Base-by-base conservation (phyloP, 1,140 invertebrate species). In the Drosophila mayri region DNA sequence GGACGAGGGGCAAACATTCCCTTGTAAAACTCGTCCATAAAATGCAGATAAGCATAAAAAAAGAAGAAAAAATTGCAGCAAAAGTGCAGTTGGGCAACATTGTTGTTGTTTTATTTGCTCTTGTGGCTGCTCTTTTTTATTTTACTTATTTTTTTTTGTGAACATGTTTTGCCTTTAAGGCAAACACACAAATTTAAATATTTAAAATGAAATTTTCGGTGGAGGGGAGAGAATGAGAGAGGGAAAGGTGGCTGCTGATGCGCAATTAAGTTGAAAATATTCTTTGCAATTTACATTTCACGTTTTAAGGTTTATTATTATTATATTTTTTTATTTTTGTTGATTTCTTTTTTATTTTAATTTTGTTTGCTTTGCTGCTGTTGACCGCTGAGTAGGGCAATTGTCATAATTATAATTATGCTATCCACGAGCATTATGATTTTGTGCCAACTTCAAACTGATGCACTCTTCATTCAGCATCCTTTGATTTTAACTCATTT, bases 191-290 rank as follows among this genome's bases (percentile, higher is more conserved):
- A 59, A 72, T 72, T 71, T 72, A 72, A 72, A 72, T 72, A 71
- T 71, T 72, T 72, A 22, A 72, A 72, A 49, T 59, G 50, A 72
- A 49, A 59, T 59, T 71, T 54, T 54, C 35, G 35, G 25, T 28
- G 40, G 16, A n/a, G 32, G 30, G 18, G 16, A 28, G 11, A 0
- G 40, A 9, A 30, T 18, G n/a, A 18, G 8, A 10, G 44, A 16
- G 44, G 14, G 16, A 9, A 47, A 44, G 54, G 46, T 80, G 68
- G 14, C 38, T 62, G 14, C 41, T 58, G 68, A 61, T 46, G 74
- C 63, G 72, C 66, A 84, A 84, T 84, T 84, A 81, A 72, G 77
- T 63, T 85, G 66, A 85, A 85, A 80, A 84, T 85, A 81, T 84
- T 79, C 55, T 47, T 38, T 46, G 25, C 16, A 35, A 52, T 46